Evolutionary conservation across 2,888 invertebrate genomes (phyloP).

Genomic region (Carpatolechia fugitivella): DNA sequence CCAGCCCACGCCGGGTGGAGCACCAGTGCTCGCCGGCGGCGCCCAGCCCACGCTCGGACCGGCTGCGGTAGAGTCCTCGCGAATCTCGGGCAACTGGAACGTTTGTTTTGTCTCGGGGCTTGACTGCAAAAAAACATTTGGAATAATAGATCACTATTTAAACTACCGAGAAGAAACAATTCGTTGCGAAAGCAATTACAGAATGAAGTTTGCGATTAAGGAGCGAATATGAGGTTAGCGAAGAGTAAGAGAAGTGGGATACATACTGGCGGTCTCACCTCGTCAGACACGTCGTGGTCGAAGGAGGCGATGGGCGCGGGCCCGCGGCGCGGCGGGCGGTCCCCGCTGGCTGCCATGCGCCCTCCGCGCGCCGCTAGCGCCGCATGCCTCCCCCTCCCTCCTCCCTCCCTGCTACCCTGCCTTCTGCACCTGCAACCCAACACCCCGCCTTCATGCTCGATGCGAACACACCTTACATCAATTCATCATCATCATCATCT

Average conservation of each 20-base stretch:
- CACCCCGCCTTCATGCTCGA: too few species aligned
- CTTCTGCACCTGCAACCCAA: not conserved
- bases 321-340: constrained; percentile 88
- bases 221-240: constrained; percentile 18
- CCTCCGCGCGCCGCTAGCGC: constrained; percentile 17
- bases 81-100: constrained; percentile 76
- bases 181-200: constrained; percentile 28
- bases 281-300: constrained; percentile 91
- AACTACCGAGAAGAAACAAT: not conserved
- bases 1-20: constrained; percentile 20
- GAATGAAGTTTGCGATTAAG: not conserved
- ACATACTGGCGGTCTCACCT: constrained; percentile 82
- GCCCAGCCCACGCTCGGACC: constrained; percentile 18
- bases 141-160: not conserved
- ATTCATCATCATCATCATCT: too few species aligned
- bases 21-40: constrained; percentile 32
- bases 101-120: constrained; percentile 80
- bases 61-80: constrained; percentile 64
- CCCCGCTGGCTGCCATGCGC: constrained; percentile 28
- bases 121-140: constrained; percentile 55
- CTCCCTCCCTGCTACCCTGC: not conserved
- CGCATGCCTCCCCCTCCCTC: constrained; percentile 20
- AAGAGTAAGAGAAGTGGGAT: constrained; percentile 52
- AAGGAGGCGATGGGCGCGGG: constrained; percentile 97
- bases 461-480: too few species aligned